Evolutionary conservation across 2,888 invertebrate genomes (phyloP), one percentile per base, ranked within the genome.

Genomic region (Amphipoea lucens): DNA sequence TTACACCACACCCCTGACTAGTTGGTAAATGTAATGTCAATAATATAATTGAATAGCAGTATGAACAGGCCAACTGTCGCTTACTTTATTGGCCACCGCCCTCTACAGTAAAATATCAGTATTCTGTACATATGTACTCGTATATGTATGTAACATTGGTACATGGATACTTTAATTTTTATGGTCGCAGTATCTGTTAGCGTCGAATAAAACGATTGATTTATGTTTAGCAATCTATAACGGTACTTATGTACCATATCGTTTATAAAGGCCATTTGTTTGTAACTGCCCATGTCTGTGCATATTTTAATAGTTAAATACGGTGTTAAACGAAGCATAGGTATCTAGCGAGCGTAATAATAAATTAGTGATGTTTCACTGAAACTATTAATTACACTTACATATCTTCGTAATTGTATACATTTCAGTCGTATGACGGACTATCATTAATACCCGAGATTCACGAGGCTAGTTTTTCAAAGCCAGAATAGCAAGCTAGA

Each of bases 31-130:
- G 86, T 86, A 74, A 81, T 82, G 85, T 73, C 90, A 90, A 90
- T 90, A 87, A 89, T 78, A 78, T 89, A 85, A 90, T 90, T 88
- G 89, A 84, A 86, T 84, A 74, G 78, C 69, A 60, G 62, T 45
- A 77, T 79, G 73, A 81, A 84, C 84, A 88, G 81, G 78, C 81
- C 93, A 84, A 81, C 82, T 83, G 83, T 77, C 81, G 54, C 85
- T 63, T 60, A 73, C 42, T 84, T 84, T 85, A 87, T 81, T 71
- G 74, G 60, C 42, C 78, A 79, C 77, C 72, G 72, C 79, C 72
- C 92, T 71, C 4, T 48, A 65, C 65, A 78, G 6, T 75, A 68
- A 84, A 70, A 76, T 67, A 76, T 84, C 45, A 54, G 63, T 67
- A 75, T 78, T 78, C 48, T 11, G 48, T 62, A 66, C 54, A 73